These are phyloP conservation scores for Nannoperca australis DNA, from an alignment of 2,797 vertebrate species.

Conservation along the genomic window DNA sequence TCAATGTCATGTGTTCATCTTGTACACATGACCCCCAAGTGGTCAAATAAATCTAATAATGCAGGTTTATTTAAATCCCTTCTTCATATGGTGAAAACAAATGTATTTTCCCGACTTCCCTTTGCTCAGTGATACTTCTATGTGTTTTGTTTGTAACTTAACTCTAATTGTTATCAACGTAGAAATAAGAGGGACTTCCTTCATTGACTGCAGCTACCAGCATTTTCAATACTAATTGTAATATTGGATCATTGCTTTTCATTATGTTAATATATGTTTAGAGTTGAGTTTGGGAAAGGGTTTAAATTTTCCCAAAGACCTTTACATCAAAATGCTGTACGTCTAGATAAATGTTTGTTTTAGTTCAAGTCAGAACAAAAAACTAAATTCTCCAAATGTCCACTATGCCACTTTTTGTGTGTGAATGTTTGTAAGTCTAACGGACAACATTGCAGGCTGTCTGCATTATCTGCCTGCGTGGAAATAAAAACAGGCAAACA, in stretches of 20 bases:
- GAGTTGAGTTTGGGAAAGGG: not conserved
- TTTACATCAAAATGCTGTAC: not conserved
- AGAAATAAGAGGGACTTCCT: not conserved
- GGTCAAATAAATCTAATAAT: not conserved
- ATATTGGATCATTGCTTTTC: not conserved
- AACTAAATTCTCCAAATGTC: not conserved
- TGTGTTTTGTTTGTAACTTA: not conserved
- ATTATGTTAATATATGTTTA: not conserved
- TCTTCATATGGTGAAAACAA: not conserved
- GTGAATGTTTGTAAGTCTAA: not conserved
- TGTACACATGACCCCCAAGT: not conserved
- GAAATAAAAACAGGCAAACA: constrained; percentile 24
- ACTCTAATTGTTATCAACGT: not conserved
- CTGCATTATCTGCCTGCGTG: not conserved
- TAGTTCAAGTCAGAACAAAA: not conserved
- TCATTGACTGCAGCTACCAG: not conserved
- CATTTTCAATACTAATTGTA: not conserved
- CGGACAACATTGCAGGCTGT: not conserved
- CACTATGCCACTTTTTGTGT: not conserved
- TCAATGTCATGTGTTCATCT: not conserved
- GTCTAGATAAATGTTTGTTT: too few relatives aligned
- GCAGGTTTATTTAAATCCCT: not conserved
- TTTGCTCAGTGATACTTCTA: not conserved
- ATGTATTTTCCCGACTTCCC: not conserved
- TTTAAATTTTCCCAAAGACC: not conserved